Base-by-base conservation (phyloP, 2,797 vertebrate genomes). In the Anisognathus igniventris region DNA sequence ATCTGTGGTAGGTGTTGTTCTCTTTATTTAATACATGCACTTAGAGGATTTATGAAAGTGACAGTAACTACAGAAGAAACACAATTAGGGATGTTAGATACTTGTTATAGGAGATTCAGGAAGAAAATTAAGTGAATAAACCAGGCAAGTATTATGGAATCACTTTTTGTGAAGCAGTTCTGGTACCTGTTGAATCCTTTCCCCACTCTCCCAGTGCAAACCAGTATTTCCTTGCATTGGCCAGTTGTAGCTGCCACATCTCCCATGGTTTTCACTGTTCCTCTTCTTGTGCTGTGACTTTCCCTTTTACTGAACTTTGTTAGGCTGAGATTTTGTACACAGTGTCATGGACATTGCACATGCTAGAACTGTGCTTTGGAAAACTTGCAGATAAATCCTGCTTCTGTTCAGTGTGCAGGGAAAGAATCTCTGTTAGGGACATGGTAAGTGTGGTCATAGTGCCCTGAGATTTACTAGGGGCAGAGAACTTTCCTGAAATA, bases 1-100 rank as follows among this genome's bases (percentile, higher is more conserved):
- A 13, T 98, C 98, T 18, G 98, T 99, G 98, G 99, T 99, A 93
- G 74, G 99, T 98, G 74, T 80, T 62, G 27, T 18, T 44, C n/a
- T 75, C 20, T 47, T 45, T 57, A 14, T 23, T 88, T 70, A 35
- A 60, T 58, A 44, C 3, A 5, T 68, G n/a, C 6, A n/a, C 27
- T 25, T 30, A 1, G 31, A 58, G 22, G 68, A 67, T 83, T 77
- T 48, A 17, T 66, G 23, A 31, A 94, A 61, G 35, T 33, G 48
- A 44, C 13, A 21, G 22, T 58, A 58, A 67, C 30, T 65, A 20
- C 37, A 75, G 48, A 56, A 67, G 25, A 75, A 90, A 50, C 47
- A 39, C 12, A 35, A 2, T n/a, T 71, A 53, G 53, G 50, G 19
- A 15, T 65, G 39, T n/a, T 50, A 65, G 19, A 24, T 58, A 28